Percentiles rank a stretch among this genome's conserved stretches.
Conservation (phyloP, 2,888 invertebrate species). For the Torymus aiolomorphi region DNA sequence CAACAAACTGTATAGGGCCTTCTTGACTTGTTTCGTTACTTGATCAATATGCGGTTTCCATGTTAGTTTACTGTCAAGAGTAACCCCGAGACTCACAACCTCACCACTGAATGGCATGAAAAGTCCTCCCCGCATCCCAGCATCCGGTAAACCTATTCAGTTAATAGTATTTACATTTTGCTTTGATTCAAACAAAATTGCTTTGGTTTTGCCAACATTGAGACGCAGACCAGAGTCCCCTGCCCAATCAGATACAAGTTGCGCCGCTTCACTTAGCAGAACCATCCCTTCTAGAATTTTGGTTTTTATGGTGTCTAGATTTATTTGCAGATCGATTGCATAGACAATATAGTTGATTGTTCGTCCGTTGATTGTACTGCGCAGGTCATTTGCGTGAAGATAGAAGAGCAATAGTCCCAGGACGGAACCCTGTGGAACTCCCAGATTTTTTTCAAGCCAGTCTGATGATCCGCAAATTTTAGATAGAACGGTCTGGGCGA, state of each 20-base stretch:
- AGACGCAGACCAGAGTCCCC: neutral
- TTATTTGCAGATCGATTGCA: slow-evolving; percentile 3
- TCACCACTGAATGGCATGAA: neutral
- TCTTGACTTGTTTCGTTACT: neutral
- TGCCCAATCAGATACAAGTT: neutral
- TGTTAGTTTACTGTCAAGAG: neutral
- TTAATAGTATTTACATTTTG: too few species aligned
- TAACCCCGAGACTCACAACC: slow-evolving; percentile 2
- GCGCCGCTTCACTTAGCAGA: neutral
- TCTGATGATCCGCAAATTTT: neutral
- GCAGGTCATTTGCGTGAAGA: neutral
- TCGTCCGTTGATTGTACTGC: neutral
- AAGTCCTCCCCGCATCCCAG: neutral
- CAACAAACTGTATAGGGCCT: neutral
- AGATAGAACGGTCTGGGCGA: neutral
- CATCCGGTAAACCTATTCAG: neutral
- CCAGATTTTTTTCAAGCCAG: neutral
- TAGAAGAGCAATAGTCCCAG: slow-evolving; percentile 11
- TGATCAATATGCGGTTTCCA: too few species aligned
- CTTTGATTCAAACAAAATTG: neutral
- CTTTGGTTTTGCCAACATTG: too few species aligned
- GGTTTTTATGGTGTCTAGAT: neutral
- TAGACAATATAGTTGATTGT: neutral
- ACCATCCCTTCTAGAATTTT: neutral
- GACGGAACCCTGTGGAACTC: too few species aligned